Conservation (phyloP, 1,140 invertebrate species). For the Drosophila carrolli region DNA sequence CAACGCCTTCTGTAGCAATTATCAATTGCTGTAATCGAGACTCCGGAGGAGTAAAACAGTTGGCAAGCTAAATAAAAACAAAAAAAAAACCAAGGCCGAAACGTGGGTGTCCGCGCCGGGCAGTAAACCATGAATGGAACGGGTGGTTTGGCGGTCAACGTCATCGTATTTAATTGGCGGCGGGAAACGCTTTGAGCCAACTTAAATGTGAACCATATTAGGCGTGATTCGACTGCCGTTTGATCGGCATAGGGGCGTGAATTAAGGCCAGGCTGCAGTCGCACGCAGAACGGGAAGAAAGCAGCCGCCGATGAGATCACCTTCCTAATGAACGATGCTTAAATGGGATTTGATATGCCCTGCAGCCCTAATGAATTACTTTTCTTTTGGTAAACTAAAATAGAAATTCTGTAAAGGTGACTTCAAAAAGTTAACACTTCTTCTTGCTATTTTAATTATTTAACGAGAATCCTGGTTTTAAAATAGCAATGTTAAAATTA, state of each 20-base stretch:
- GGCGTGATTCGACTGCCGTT: constrained; percentile 62
- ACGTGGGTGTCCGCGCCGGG: constrained; percentile 27
- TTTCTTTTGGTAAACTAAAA: not conserved
- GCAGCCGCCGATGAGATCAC: constrained; percentile 31
- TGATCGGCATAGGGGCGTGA: constrained; percentile 61
- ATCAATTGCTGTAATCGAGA: constrained; percentile 42
- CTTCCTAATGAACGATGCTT: constrained; percentile 24
- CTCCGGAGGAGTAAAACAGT: constrained; percentile 25
- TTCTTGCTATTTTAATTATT: too few relatives aligned
- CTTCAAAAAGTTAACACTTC: not conserved
- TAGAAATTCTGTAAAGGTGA: not conserved
- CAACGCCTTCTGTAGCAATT: constrained; percentile 34
- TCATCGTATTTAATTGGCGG: constrained; percentile 60
- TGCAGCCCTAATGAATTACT: constrained; percentile 18
- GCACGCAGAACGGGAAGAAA: constrained; percentile 25
- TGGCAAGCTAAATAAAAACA: constrained; percentile 13
- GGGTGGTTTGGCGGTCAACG: constrained; percentile 64
- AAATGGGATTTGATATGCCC: not conserved
- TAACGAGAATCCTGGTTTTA: too few relatives aligned
- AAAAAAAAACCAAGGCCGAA: constrained; percentile 22
- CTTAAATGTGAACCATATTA: constrained; percentile 60
- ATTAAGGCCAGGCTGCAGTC: constrained; percentile 70
- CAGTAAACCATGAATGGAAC: constrained; percentile 29
- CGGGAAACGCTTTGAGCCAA: constrained; percentile 44
- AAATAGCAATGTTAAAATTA: too few relatives aligned